These are phyloP conservation scores for Drosophila kikkawai DNA, from an alignment of 1,140 invertebrate species.

Conservation along the genomic window DNA sequence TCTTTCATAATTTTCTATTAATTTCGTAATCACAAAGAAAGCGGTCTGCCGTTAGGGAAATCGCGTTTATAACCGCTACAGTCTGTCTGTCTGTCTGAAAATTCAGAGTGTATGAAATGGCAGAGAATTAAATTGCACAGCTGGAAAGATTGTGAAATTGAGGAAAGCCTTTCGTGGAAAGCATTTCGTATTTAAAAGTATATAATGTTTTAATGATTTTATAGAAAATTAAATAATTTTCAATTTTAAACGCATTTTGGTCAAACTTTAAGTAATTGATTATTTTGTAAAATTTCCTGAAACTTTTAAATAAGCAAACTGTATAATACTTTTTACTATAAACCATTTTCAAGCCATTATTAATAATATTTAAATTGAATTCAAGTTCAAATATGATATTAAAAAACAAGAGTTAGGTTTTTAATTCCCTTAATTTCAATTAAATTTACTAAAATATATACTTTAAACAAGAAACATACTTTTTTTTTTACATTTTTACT, in stretches of 20 bases:
- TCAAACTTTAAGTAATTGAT: background rate
- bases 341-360: too few species aligned
- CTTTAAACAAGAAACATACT: background rate
- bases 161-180: conserved; percentile 23
- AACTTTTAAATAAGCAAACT: background rate
- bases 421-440: background rate
- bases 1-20: conserved; percentile 54
- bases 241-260: background rate
- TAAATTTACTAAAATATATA: background rate
- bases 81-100: background rate
- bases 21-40: conserved; percentile 68
- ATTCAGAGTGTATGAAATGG: background rate
- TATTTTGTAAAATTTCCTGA: background rate
- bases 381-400: too few species aligned
- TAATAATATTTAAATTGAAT: too few species aligned
- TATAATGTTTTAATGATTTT: background rate
- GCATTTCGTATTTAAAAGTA: background rate
- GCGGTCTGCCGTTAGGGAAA: conserved; percentile 59
- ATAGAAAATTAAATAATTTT: background rate
- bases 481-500: background rate
- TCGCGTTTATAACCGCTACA: conserved; percentile 27
- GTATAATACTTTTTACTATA: too few species aligned
- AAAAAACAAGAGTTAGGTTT: background rate
- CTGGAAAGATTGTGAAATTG: conserved; percentile 15
- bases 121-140: conserved; percentile 22